Evolutionary conservation across 2,888 invertebrate species (phyloP).

Genomic region (Candidula unifasciata): DNA sequence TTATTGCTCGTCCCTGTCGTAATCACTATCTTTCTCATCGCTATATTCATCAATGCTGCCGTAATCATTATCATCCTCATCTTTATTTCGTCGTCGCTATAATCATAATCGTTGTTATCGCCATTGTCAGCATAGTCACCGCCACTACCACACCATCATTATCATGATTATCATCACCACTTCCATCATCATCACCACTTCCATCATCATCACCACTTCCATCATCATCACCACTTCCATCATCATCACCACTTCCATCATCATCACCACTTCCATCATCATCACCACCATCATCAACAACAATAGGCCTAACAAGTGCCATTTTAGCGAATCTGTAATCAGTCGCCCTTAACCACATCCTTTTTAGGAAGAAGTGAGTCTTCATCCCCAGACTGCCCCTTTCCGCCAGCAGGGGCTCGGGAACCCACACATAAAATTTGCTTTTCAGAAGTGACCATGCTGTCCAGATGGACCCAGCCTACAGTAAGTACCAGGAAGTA

Average conservation of each 20-base stretch:
- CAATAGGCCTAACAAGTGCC: too few relatives aligned
- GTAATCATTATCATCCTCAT: not conserved
- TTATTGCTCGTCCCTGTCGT: not conserved
- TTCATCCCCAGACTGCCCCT: too few relatives aligned
- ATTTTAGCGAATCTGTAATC: too few relatives aligned
- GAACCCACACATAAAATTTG: not conserved
- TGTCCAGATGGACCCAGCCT: too few relatives aligned
- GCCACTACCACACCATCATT: not conserved
- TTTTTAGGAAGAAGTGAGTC: too few relatives aligned
- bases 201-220: conserved; percentile 12
- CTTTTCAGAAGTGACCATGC: too few relatives aligned
- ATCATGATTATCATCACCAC: conserved; percentile 20
- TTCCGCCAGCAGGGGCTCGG: too few relatives aligned
- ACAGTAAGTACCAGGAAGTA: too few relatives aligned
- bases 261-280: conserved; percentile 14
- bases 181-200: not conserved
- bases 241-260: conserved; percentile 11
- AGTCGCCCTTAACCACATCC: too few relatives aligned
- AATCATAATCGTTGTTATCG: not conserved
- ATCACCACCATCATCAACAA: conserved; percentile 13
- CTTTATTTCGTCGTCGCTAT: not conserved
- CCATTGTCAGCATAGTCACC: not conserved
- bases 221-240: not conserved
- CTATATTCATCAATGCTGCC: not conserved
- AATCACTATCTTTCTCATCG: not conserved